These are phyloP conservation scores for Muscidifurax raptorellus DNA, from an alignment of 1,140 invertebrate species.

Conservation along the genomic window DNA sequence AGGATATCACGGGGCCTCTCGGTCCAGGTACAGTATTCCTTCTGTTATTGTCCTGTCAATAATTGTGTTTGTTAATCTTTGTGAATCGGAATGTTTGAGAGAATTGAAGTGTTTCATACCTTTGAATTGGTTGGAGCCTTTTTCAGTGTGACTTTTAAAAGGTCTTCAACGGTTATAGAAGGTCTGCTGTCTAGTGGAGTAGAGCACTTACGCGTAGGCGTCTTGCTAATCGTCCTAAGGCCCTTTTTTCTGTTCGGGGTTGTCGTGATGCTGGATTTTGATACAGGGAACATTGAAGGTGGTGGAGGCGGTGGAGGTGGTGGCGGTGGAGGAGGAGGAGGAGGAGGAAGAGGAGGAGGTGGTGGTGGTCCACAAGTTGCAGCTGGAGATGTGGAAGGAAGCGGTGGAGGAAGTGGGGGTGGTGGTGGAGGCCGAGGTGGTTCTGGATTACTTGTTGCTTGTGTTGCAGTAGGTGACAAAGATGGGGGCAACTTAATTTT, in stretches of 20 bases:
- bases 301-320: constrained; percentile 26
- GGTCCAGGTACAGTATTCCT: constrained; percentile 55
- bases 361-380: constrained; percentile 26
- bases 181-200: constrained; percentile 60
- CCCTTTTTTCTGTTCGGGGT: constrained; percentile 2
- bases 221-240: constrained; percentile 26
- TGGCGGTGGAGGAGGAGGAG: constrained; percentile 44
- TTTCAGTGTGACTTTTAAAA: constrained; percentile 68
- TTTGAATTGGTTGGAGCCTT: constrained; percentile 63
- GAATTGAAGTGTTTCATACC: constrained; percentile 42
- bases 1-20: constrained; percentile 61
- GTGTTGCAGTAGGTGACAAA: constrained; percentile 26
- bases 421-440: not conserved
- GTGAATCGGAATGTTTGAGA: not conserved
- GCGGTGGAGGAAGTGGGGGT: constrained; percentile 35
- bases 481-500: constrained; percentile 36
- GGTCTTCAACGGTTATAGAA: constrained; percentile 68
- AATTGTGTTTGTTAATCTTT: not conserved
- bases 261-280: not conserved
- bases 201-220: constrained; percentile 58
- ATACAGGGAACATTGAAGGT: constrained; percentile 11
- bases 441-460: constrained; percentile 14
- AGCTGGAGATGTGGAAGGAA: not conserved
- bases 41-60: constrained; percentile 54
- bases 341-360: constrained; percentile 44